These are phyloP conservation scores for Macroteleia sp. DNA, from an alignment of 2,888 invertebrate genomes.

Conservation along the genomic window DNA sequence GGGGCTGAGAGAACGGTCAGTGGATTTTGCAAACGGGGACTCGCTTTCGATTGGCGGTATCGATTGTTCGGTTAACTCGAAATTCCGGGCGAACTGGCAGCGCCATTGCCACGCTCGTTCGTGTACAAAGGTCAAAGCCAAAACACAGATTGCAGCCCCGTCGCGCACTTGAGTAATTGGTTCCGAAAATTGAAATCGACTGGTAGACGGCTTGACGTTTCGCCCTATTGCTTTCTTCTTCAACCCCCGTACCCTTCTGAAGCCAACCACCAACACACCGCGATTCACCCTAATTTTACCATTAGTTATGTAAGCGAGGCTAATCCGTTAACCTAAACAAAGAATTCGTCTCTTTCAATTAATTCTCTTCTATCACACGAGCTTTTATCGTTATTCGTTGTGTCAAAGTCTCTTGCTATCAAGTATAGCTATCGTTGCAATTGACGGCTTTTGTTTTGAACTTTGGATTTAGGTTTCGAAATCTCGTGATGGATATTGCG, in stretches of 20 bases:
- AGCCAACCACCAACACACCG: slow-evolving; percentile 21
- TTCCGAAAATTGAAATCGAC: slow-evolving; percentile 74
- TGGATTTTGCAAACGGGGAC: slow-evolving; percentile 42
- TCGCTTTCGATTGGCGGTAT: slow-evolving; percentile 55
- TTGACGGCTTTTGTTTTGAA: slow-evolving; percentile 10
- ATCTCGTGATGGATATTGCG: background rate
- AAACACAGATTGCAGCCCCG: slow-evolving; percentile 65
- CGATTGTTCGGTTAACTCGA: slow-evolving; percentile 54
- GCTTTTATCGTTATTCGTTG: background rate
- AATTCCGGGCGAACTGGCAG: slow-evolving; percentile 46
- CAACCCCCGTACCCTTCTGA: slow-evolving; percentile 2
- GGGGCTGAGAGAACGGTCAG: slow-evolving; percentile 29
- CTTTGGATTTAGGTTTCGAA: slow-evolving; percentile 6
- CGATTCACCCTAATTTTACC: slow-evolving; percentile 50
- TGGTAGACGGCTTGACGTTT: slow-evolving; percentile 55
- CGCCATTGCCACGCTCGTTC: slow-evolving; percentile 49
- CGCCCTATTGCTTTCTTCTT: slow-evolving; percentile 59
- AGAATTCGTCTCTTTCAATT: slow-evolving; percentile 32
- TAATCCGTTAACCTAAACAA: slow-evolving; percentile 36
- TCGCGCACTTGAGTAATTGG: slow-evolving; percentile 71
- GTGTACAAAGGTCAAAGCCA: slow-evolving; percentile 72
- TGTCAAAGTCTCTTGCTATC: background rate
- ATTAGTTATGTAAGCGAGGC: slow-evolving; percentile 50
- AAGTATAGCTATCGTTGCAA: slow-evolving; percentile 16
- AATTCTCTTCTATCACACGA: slow-evolving; percentile 27